Conservation (phyloP, 92 coral and sea anemone genomes). For the Phenganax stokvisi region DNA sequence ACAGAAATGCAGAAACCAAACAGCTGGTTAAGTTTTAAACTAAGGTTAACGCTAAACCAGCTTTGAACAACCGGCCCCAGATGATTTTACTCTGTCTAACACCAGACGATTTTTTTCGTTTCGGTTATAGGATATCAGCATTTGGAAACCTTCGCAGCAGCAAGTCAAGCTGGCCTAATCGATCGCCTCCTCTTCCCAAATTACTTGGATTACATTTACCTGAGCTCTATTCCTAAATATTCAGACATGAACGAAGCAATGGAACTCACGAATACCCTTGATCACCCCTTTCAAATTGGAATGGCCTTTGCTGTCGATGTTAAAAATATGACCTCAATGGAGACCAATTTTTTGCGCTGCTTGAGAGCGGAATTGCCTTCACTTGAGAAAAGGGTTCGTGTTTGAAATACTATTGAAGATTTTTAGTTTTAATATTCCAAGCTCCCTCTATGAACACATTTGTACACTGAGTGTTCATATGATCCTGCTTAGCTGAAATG, state of each 20-base stretch:
- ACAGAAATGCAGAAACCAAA: too few relatives aligned
- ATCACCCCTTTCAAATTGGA: constrained; percentile 21
- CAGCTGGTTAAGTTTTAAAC: too few relatives aligned
- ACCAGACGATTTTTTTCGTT: not conserved
- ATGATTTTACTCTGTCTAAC: too few relatives aligned
- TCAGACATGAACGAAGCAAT: not conserved
- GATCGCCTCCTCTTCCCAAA: constrained; percentile 10
- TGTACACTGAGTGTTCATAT: too few relatives aligned
- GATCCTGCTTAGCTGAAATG: too few relatives aligned
- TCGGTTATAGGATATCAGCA: not conserved
- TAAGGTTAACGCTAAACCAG: too few relatives aligned
- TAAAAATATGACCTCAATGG: not conserved
- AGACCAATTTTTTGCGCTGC: not conserved
- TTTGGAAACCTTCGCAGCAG: not conserved
- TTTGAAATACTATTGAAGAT: too few relatives aligned
- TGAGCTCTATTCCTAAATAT: not conserved
- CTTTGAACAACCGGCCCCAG: too few relatives aligned
- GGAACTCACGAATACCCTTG: not conserved
- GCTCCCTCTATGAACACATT: too few relatives aligned
- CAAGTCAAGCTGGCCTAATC: not conserved
- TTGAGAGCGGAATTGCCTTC: not conserved
- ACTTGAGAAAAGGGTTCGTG: not conserved
- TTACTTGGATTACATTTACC: constrained; percentile 8
- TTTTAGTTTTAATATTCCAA: too few relatives aligned
- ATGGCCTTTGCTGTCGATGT: not conserved